These are phyloP conservation scores for Drosophila virilis DNA, from an alignment of 1,140 invertebrate genomes.

Conservation along the genomic window DNA sequence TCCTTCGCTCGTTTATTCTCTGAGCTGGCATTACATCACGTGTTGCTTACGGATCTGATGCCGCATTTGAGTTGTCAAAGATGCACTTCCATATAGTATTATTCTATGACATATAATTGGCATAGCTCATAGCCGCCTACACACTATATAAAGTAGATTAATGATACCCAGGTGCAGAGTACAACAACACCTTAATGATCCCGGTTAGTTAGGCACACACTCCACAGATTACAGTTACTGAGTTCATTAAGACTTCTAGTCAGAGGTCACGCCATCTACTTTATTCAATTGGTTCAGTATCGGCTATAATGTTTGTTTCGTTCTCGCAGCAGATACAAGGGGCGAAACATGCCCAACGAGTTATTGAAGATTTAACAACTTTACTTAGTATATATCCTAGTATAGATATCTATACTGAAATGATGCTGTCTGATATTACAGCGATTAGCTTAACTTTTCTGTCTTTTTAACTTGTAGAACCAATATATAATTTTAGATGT, in stretches of 20 bases:
- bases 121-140: conserved; percentile 13
- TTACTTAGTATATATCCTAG: no score
- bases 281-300: not conserved
- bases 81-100: conserved; percentile 38
- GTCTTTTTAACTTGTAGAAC: no score
- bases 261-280: conserved; percentile 6
- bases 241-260: conserved; percentile 13
- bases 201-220: conserved; percentile 9
- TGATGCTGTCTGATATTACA: no score
- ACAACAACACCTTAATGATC: conserved; percentile 36
- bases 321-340: no score
- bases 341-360: no score
- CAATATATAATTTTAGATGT: no score
- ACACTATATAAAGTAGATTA: conserved; percentile 24
- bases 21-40: conserved; percentile 51
- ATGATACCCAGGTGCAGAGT: conserved; percentile 11
- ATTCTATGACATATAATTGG: conserved; percentile 46
- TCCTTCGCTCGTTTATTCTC: not conserved
- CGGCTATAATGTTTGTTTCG: not conserved
- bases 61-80: conserved; percentile 17
- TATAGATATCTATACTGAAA: no score
- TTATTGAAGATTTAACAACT: no score
- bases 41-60: conserved; percentile 25
- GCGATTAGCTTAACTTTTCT: no score
- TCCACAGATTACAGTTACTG: not conserved